Percentiles rank a stretch among this genome's conserved stretches.
These are phyloP conservation scores for Neopipo cinnamomea DNA, from an alignment of 2,113 vertebrate species.

Conservation along the genomic window DNA sequence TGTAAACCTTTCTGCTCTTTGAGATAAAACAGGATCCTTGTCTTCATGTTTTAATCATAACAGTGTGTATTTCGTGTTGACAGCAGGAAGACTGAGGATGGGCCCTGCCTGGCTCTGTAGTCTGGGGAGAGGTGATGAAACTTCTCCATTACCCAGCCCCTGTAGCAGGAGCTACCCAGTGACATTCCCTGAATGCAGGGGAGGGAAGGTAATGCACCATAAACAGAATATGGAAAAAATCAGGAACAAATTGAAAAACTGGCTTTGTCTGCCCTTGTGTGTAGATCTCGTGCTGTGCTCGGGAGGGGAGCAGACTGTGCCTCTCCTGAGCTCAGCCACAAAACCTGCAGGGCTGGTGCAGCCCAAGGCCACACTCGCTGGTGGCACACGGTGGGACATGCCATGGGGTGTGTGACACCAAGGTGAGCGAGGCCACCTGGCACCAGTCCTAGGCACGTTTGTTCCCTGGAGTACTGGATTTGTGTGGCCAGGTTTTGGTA, in stretches of 20 bases:
- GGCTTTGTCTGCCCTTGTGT: neutral
- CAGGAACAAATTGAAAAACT: neutral
- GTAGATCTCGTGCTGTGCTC: neutral
- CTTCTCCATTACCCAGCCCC: constrained; percentile 34
- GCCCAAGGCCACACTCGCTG: accelerated
- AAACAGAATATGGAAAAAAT: constrained; percentile 10
- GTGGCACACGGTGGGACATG: accelerated
- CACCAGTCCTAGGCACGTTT: accelerated
- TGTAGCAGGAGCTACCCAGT: neutral
- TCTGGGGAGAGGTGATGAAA: constrained; percentile 51
- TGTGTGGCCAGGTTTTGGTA: neutral
- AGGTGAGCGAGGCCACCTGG: neutral
- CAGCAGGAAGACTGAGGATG: constrained; percentile 36
- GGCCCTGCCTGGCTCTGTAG: neutral
- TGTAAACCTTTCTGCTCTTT: constrained; percentile 47
- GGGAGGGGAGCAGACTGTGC: neutral
- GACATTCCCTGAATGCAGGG: neutral
- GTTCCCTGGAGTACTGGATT: too few species aligned
- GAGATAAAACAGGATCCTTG: constrained; percentile 53
- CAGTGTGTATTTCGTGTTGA: constrained; percentile 26
- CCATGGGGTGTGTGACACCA: accelerated
- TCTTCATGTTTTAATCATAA: constrained; percentile 49
- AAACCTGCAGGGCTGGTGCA: accelerated
- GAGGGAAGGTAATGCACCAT: neutral
- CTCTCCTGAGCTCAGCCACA: neutral